Conservation (phyloP, 2,113 vertebrate species). For the Cheilinus undulatus region DNA sequence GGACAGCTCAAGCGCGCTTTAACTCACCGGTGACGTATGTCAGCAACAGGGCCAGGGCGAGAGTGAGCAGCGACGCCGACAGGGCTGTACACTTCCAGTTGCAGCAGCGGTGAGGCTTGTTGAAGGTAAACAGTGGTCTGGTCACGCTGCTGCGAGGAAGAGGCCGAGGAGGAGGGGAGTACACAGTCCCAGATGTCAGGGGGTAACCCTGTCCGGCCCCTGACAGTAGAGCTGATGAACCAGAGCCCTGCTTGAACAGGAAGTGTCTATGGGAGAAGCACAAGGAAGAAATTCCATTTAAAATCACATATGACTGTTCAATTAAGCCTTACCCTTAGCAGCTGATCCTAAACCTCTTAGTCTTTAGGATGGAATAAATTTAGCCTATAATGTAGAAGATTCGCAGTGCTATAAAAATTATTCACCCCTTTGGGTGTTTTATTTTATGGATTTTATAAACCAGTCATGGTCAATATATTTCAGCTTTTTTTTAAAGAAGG, state of each 20-base stretch:
- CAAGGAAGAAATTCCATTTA: neutral
- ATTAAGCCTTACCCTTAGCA: neutral
- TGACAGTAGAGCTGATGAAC: slow-evolving; percentile 94
- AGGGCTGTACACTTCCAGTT: slow-evolving; percentile 98
- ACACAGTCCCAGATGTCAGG: slow-evolving; percentile 95
- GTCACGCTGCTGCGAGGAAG: slow-evolving; percentile 96
- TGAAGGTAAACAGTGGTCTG: slow-evolving; percentile 95
- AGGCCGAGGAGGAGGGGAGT: slow-evolving; percentile 94
- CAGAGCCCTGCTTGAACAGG: slow-evolving; percentile 97
- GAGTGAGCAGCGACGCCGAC: slow-evolving; percentile 93
- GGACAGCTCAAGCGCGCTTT: neutral
- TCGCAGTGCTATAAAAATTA: no score
- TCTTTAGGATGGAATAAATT: neutral
- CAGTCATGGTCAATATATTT: no score
- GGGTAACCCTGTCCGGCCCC: slow-evolving; percentile 96
- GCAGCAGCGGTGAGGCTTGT: slow-evolving; percentile 97
- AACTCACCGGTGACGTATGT: slow-evolving; percentile 96
- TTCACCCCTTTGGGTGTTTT: no score
- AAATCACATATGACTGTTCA: neutral
- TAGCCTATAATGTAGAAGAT: neutral
- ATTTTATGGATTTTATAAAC: no score
- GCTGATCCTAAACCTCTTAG: slow-evolving; percentile 3
- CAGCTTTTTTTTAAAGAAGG: no score
- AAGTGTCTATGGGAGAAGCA: slow-evolving; percentile 89
- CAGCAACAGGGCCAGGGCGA: slow-evolving; percentile 92